phyloP scores from a whole-genome alignment of 2,888 invertebrate genomes.

The Drosophila tanythrix region DNA sequence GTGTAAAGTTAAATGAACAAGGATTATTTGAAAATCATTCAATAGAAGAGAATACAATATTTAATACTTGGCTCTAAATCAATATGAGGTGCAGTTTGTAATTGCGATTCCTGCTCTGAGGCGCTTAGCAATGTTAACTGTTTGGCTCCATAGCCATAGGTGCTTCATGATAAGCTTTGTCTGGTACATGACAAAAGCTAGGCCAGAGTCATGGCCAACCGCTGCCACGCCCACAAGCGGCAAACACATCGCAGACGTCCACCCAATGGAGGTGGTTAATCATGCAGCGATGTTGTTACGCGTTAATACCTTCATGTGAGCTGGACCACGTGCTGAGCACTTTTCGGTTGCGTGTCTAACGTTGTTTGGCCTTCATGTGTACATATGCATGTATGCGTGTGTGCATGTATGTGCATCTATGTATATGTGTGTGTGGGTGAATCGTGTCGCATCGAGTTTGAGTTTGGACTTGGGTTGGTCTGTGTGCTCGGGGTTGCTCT shows the following conservation, averaged over 20 bases:
- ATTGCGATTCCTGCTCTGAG: slow-evolving; percentile 1
- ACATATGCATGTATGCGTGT: not conserved
- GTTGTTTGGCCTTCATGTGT: slow-evolving; percentile 46
- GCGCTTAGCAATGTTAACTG: slow-evolving; percentile 40
- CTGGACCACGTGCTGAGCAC: slow-evolving; percentile 83
- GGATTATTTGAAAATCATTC: not conserved
- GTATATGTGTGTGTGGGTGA: slow-evolving; percentile 9
- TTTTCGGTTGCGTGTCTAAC: slow-evolving; percentile 63
- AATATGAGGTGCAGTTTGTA: not conserved
- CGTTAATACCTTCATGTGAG: slow-evolving; percentile 85
- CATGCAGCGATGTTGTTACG: slow-evolving; percentile 84
- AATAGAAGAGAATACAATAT: not conserved
- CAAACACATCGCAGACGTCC: slow-evolving; percentile 3
- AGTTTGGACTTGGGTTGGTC: slow-evolving; percentile 21
- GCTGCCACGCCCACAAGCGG: slow-evolving; percentile 21
- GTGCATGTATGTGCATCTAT: not conserved
- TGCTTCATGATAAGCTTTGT: slow-evolving; percentile 37
- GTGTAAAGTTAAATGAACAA: not conserved
- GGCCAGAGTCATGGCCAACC: slow-evolving; percentile 60
- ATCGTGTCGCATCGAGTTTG: slow-evolving; percentile 33
- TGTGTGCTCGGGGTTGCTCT: slow-evolving; percentile 67
- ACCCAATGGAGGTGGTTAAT: slow-evolving; percentile 77
- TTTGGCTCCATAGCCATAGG: slow-evolving; percentile 16
- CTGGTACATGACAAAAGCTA: slow-evolving; percentile 52
- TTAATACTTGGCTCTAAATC: not conserved